Percentiles rank a stretch among this genome's conserved stretches.
phyloP scores from a whole-genome alignment of 2,797 vertebrate species.

The Urophycis tenuis region DNA sequence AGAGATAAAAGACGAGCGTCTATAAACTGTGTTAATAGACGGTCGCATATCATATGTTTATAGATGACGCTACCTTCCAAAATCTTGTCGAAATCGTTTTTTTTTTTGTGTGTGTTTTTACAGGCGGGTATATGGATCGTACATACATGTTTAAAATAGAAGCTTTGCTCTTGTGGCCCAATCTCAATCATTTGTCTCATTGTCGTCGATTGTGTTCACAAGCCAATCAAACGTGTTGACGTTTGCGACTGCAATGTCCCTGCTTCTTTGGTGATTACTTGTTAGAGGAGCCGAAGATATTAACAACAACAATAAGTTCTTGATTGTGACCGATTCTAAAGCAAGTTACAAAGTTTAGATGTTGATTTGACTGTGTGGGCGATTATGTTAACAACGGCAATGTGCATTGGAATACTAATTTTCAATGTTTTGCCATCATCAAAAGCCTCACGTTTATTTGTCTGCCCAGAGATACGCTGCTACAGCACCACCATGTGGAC shows the following conservation, averaged over 20 bases:
- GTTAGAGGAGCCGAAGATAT: not conserved
- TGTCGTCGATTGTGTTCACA: not conserved
- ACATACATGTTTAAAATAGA: not conserved
- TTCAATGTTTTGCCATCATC: not conserved
- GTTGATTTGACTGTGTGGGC: constrained; percentile 14
- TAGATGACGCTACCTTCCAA: not conserved
- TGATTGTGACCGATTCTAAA: not conserved
- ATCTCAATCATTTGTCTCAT: not conserved
- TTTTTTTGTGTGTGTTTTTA: not conserved
- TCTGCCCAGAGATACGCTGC: constrained; percentile 55
- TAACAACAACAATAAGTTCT: not conserved
- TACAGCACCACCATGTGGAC: constrained; percentile 72
- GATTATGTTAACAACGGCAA: constrained; percentile 21
- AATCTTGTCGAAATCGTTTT: not conserved
- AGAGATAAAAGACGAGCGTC: constrained; percentile 36
- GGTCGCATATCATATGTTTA: not conserved
- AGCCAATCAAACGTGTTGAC: not conserved
- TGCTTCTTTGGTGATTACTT: not conserved
- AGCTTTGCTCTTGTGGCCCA: not conserved
- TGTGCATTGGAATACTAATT: constrained; percentile 15
- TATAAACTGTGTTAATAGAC: constrained; percentile 36
- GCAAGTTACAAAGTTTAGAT: not conserved
- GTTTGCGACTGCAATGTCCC: not conserved
- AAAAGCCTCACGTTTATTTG: constrained; percentile 25
- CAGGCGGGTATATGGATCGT: not conserved